phyloP scores from a whole-genome alignment of 2,888 invertebrate species.

The Liodrosophila aerea region DNA sequence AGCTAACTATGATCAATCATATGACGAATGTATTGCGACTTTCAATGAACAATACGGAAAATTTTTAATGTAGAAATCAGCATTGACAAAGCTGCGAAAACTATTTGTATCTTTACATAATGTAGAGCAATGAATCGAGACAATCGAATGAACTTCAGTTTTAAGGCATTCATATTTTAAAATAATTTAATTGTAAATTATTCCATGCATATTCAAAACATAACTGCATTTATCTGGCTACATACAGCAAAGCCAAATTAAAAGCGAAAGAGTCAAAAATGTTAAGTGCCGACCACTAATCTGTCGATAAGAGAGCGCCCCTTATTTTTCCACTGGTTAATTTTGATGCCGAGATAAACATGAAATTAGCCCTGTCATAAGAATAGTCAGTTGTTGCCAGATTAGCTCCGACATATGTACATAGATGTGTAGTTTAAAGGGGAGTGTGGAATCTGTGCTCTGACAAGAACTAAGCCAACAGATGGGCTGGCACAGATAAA shows the following conservation, averaged over 20 bases:
- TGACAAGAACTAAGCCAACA: constrained; percentile 59
- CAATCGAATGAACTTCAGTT: too few relatives aligned
- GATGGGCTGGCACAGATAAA: constrained; percentile 64
- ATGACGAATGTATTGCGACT: constrained; percentile 25
- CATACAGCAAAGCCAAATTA: constrained; percentile 12
- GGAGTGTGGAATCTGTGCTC: constrained; percentile 20
- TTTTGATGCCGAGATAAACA: constrained; percentile 63
- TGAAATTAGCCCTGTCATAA: constrained; percentile 35
- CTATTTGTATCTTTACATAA: constrained; percentile 6
- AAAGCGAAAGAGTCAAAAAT: neutral
- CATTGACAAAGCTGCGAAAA: constrained; percentile 40
- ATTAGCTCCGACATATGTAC: constrained; percentile 44
- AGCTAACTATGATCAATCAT: constrained; percentile 39
- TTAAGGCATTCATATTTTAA: too few relatives aligned
- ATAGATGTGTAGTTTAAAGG: constrained; percentile 25
- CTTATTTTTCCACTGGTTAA: constrained; percentile 45
- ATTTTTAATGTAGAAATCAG: constrained; percentile 57
- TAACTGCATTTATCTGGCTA: too few relatives aligned
- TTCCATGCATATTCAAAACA: too few relatives aligned
- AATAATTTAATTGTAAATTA: too few relatives aligned
- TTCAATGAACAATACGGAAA: constrained; percentile 64
- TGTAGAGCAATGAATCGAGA: too few relatives aligned
- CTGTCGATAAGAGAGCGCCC: constrained; percentile 60
- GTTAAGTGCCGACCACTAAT: constrained; percentile 32
- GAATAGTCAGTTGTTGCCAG: constrained; percentile 42